Evolutionary conservation across 2,888 invertebrate genomes (phyloP).

Genomic region (Orthosia gothica): DNA sequence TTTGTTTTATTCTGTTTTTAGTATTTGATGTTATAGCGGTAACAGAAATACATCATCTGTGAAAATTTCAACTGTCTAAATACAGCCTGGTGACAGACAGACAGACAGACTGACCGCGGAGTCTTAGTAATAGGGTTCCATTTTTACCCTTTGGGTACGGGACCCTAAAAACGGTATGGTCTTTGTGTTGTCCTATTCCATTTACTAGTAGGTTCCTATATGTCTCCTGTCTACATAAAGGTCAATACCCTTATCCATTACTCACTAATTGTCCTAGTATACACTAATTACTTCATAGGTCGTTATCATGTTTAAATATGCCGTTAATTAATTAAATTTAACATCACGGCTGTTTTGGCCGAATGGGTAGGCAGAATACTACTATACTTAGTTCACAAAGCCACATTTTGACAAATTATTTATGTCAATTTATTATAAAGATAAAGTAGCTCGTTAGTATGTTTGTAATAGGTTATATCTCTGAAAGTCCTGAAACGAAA

Average conservation of each 20-base stretch:
- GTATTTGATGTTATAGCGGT: no score
- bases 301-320: constrained; percentile 31
- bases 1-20: no score
- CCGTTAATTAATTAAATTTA: not conserved
- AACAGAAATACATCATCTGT: no score
- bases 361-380: not conserved
- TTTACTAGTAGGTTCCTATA: no score
- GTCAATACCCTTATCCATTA: constrained; percentile 29
- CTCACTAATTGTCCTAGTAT: constrained; percentile 26
- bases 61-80: no score
- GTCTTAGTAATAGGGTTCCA: no score
- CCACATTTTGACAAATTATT: not conserved
- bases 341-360: not conserved
- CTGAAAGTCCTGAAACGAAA: no score
- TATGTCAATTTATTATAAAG: not conserved
- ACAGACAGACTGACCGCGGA: no score
- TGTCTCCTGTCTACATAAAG: not conserved
- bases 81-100: no score
- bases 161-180: not conserved
- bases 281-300: constrained; percentile 36
- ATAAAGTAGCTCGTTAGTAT: not conserved
- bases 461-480: no score
- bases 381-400: not conserved
- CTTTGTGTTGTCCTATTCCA: not conserved
- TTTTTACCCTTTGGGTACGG: no score